Evolutionary conservation across 2,888 invertebrate species (phyloP).

Genomic region (Ischnus inquisitorius): DNA sequence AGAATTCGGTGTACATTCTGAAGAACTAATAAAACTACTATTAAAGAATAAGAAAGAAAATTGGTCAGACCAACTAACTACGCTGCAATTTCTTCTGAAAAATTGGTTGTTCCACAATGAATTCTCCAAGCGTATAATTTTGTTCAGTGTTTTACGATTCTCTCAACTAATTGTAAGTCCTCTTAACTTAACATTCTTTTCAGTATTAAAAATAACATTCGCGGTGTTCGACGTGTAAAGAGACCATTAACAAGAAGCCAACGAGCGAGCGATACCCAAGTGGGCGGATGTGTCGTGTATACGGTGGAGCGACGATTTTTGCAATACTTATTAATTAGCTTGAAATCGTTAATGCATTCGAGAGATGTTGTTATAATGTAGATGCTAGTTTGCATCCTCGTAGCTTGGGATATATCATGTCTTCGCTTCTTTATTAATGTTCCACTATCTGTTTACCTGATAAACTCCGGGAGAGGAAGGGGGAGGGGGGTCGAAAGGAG

Average conservation of each 20-base stretch:
- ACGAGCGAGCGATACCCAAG: constrained; percentile 40
- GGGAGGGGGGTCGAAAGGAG: constrained; percentile 48
- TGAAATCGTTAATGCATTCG: constrained; percentile 59
- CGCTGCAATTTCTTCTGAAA: no score
- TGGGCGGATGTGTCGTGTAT: not conserved
- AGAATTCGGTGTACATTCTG: no score
- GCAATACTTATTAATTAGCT: constrained; percentile 54
- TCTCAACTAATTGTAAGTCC: no score
- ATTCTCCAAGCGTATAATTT: no score
- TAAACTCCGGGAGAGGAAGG: constrained; percentile 57
- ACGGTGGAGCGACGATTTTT: constrained; percentile 20
- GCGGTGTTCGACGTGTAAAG: constrained; percentile 3
- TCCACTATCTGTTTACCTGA: constrained; percentile 82
- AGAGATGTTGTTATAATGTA: constrained; percentile 53
- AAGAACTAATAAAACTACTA: no score
- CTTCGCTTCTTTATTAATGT: constrained; percentile 82
- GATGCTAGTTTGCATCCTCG: constrained; percentile 42
- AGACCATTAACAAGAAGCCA: constrained; percentile 12
- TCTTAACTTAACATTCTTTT: no score
- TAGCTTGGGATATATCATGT: constrained; percentile 41
- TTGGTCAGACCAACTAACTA: no score
- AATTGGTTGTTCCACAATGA: no score
- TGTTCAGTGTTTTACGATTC: no score
- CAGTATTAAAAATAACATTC: no score
- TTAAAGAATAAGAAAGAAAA: no score